Base-by-base conservation (phyloP, 2,113 vertebrate species). In the Echinops telfairi region DNA sequence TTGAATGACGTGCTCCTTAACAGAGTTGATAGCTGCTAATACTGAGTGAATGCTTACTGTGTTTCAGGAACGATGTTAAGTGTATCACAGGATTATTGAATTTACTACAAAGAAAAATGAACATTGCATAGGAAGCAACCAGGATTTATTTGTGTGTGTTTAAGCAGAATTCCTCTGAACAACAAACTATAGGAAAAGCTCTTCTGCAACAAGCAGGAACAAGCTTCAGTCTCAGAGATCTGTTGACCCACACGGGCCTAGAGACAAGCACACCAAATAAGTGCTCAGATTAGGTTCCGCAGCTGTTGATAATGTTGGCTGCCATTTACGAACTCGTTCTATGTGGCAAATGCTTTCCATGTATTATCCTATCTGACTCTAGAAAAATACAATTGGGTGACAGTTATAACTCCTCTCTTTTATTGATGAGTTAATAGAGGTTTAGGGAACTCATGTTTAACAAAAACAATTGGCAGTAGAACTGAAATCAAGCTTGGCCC, bases 341-440 rank as follows among this genome's bases (percentile, higher is more conserved):
- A n/a, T 31, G 3, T 36, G 8, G 27, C 16, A 38, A 77, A 31
- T 40, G 73, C 19, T 81, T 89, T 36, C 58, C 20, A 75, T 3
- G 19, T 27, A 73, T 33, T 16, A 16, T 91, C 58, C 83, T 83
- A 64, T 9, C 40, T 36, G 27, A 92, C 7, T 11, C 5, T 1
- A 14, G 29, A 53, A 53, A 11, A 40, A 40, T 40, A 68, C 33
- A 66, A 0, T 1, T 88, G 31, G 14, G 29, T 79, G 11, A 31
- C 70, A 82, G 80, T 79, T 53, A 43, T 43, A 81, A 57, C 10
- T 27, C 10, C n/a, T 47, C 15, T 60, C 10, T 83, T 83, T 86
- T 62, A 94, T 33, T 40, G 68, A 82, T 82, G 33, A 86, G 14
- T 71, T 82, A 94, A 82, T 78, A 19, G n/a, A 89, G 10, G 3